Percentiles rank a stretch among this genome's conserved stretches.
phyloP scores from a whole-genome alignment of 1,140 invertebrate species.

The Bombus consobrinus region DNA sequence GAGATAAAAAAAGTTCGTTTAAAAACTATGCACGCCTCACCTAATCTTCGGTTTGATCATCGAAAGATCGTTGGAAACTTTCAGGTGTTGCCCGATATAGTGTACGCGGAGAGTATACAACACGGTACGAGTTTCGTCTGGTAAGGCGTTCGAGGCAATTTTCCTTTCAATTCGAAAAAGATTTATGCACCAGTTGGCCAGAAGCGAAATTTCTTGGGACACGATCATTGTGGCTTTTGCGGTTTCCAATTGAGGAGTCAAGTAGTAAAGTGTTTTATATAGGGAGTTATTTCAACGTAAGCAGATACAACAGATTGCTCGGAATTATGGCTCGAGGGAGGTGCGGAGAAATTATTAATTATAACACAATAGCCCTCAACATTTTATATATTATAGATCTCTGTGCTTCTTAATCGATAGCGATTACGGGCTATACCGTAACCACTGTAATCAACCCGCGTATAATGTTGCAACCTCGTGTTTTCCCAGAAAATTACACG shows the following conservation, averaged over 20 bases:
- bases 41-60: neutral
- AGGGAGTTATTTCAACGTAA: neutral
- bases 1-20: neutral
- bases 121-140: neutral
- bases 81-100: neutral
- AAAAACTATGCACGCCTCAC: neutral
- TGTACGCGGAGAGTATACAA: neutral
- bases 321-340: neutral
- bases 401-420: constrained; percentile 14
- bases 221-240: constrained; percentile 29
- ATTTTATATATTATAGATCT: neutral
- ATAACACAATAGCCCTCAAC: neutral
- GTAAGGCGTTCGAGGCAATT: neutral
- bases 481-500: constrained; percentile 30
- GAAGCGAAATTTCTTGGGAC: constrained; percentile 28
- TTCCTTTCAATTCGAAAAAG: constrained; percentile 16
- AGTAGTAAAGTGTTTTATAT: constrained; percentile 26
- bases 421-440: constrained; percentile 13
- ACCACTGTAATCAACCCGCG: constrained; percentile 30
- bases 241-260: constrained; percentile 40
- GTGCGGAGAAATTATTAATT: constrained; percentile 40
- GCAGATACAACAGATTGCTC: constrained; percentile 1
- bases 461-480: neutral
- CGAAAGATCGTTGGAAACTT: neutral
- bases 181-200: constrained; percentile 26